These are phyloP conservation scores for Temnothorax ravouxi DNA, from an alignment of 2,888 invertebrate species.

Conservation along the genomic window DNA sequence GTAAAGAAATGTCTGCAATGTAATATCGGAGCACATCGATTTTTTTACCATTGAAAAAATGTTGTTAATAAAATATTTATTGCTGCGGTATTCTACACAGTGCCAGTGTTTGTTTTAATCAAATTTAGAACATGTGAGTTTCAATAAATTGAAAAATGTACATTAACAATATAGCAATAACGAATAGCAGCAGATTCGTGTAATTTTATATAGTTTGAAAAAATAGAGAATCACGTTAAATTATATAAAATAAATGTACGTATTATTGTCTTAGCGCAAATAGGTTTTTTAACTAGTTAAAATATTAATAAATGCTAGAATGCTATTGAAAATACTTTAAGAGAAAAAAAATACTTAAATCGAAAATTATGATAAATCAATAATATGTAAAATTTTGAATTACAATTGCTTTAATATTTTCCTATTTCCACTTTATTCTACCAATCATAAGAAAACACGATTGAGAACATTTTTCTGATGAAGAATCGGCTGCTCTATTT, in stretches of 20 bases:
- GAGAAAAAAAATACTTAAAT: background rate
- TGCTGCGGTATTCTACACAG: background rate
- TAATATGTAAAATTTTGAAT: background rate
- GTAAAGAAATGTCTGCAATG: background rate
- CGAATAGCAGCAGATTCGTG: background rate
- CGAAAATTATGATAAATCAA: background rate
- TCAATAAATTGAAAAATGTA: background rate
- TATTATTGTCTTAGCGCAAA: background rate
- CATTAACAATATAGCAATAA: background rate
- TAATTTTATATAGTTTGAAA: background rate
- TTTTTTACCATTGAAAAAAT: slow-evolving; percentile 1
- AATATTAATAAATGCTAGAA: background rate
- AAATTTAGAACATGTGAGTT: background rate
- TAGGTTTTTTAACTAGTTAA: background rate
- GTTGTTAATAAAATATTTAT: background rate
- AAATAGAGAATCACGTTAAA: background rate
- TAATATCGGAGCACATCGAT: background rate
- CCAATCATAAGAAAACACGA: background rate
- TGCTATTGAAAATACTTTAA: background rate
- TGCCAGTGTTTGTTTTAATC: background rate
- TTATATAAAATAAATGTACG: too few relatives aligned
- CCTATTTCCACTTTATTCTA: background rate
- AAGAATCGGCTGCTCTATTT: background rate
- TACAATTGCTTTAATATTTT: background rate
- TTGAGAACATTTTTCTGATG: background rate